Percentiles rank a stretch among this genome's conserved stretches.
Conservation (phyloP, 2,113 vertebrate species). For the Gila orcuttii region DNA sequence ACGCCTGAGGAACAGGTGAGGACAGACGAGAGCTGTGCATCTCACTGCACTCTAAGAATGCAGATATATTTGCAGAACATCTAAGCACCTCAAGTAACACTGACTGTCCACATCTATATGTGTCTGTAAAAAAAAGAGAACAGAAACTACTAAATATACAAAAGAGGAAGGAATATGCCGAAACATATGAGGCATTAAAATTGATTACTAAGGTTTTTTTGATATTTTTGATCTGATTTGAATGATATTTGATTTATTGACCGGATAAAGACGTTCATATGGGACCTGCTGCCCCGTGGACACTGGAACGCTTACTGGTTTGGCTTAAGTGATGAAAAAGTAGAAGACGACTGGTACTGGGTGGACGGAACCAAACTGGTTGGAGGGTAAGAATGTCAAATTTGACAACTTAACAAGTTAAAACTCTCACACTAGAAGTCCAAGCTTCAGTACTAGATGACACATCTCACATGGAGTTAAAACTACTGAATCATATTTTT, state of each 20-base stretch:
- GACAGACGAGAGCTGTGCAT: not conserved
- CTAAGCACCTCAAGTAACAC: not conserved
- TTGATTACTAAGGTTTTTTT: not conserved
- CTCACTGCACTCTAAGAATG: too few species aligned
- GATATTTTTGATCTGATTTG: not conserved
- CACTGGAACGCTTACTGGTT: slow-evolving; percentile 77
- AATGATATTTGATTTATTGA: slow-evolving; percentile 3
- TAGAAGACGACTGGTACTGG: slow-evolving; percentile 73
- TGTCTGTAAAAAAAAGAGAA: not conserved
- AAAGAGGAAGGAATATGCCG: not conserved
- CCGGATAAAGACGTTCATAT: slow-evolving; percentile 68
- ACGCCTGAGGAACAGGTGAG: slow-evolving; percentile 73
- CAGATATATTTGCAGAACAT: not conserved
- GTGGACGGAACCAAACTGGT: slow-evolving; percentile 69
- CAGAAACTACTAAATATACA: not conserved
- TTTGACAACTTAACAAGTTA: not conserved
- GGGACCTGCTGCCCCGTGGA: slow-evolving; percentile 69
- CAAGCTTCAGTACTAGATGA: not conserved
- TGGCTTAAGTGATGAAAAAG: slow-evolving; percentile 68
- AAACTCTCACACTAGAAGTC: not conserved
- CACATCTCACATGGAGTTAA: not conserved
- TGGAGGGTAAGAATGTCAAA: slow-evolving; percentile 61
- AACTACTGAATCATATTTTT: not conserved
- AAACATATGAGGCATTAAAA: not conserved
- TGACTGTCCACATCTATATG: not conserved